These are phyloP conservation scores for Chymomyza fuscimana DNA, from an alignment of 2,888 invertebrate genomes.

Conservation along the genomic window DNA sequence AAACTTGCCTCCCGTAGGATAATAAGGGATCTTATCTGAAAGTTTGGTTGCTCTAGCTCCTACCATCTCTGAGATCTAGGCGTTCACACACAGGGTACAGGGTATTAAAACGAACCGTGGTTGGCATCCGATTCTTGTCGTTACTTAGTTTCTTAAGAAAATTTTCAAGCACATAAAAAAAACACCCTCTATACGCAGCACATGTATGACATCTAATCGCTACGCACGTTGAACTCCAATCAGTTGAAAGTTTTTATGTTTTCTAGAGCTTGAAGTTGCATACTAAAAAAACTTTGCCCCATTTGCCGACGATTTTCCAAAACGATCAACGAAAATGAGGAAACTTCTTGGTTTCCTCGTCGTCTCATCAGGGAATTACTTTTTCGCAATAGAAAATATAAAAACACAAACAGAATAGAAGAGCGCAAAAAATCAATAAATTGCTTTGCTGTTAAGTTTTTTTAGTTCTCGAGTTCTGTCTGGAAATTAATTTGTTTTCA, in stretches of 20 bases:
- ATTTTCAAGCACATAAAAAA: background rate
- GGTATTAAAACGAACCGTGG: no score
- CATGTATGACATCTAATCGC: background rate
- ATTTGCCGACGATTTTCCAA: slow-evolving; percentile 38
- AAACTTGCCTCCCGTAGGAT: no score
- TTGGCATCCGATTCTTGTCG: no score
- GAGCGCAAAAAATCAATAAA: slow-evolving; percentile 55
- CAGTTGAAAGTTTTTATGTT: slow-evolving; percentile 55
- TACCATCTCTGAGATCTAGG: no score
- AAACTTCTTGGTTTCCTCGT: background rate
- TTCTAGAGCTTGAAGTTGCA: slow-evolving; percentile 59
- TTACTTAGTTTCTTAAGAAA: no score
- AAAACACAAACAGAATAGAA: background rate
- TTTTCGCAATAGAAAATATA: background rate
- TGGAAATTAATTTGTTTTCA: slow-evolving; percentile 66
- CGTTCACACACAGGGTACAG: no score
- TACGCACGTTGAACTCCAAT: slow-evolving; percentile 52
- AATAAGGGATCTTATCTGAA: no score
- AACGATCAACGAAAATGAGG: slow-evolving; percentile 11
- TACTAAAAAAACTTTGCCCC: slow-evolving; percentile 19
- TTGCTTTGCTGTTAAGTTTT: slow-evolving; percentile 29
- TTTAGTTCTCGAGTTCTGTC: slow-evolving; percentile 36
- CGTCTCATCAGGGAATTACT: slow-evolving; percentile 28
- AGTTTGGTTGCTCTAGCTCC: no score
- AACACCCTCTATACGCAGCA: background rate